Evolutionary conservation across 2,113 vertebrate genomes (phyloP), one percentile per base, ranked within the genome.

Genomic region (Elachura formosa): DNA sequence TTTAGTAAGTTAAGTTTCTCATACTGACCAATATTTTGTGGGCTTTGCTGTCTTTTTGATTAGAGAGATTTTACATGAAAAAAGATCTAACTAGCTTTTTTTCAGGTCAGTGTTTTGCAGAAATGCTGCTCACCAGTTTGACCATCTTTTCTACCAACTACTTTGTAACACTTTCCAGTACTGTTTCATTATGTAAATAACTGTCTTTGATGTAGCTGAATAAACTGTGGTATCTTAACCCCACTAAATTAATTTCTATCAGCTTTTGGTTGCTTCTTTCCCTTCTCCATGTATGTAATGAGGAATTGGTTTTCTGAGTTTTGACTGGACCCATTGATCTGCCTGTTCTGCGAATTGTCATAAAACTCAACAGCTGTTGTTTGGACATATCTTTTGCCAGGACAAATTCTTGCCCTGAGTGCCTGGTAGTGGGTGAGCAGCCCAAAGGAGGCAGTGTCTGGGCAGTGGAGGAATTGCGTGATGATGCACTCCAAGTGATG

Each of bases 311-410:
- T 64, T 75, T 33, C 2, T 40, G 54, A 71, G 36, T 84, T 71
- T 81, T 77, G 40, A 46, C 63, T 61, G 68, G 46, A 73, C 40
- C n/a, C 4, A 4, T 36, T 83, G 33, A 34, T 21, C 46, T 62
- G 4, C 61, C 38, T 54, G 15, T 76, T 52, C 51, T 31, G 3
- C 29, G 49, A 58, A 29, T 3, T 41, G 46, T 64, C 46, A 66
- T 33, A 62, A 80, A 80, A 54, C 26, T 48, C n/a, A 38, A n/a
- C 45, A 43, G 3, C 25, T 25, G 2, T 9, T 23, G 5, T 18
- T 12, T 4, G 23, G 59, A 31, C 0, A 0, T 3, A 0, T 75
- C 58, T 46, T 56, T 61, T 68, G 51, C 55, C 28, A 13, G 1
- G 11, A 63, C 1, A 2, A 29, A 38, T 41, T 66, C 56, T 62